Conservation (phyloP, 2,113 vertebrate species). For the Eulemur rufifrons region DNA sequence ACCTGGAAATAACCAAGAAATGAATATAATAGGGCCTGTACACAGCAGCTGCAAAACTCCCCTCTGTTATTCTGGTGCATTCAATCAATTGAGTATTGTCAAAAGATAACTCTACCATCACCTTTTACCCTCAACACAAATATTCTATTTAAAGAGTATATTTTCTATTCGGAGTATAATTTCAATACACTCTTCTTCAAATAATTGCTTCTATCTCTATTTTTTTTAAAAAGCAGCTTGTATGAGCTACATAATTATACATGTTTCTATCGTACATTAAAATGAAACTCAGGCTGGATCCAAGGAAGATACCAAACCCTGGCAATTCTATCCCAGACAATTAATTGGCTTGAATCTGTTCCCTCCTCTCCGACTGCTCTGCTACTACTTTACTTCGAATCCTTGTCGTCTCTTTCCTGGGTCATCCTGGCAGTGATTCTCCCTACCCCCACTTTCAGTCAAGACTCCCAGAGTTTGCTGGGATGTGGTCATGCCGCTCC, state of each 20-base stretch:
- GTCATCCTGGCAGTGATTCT: background rate
- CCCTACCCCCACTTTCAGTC: background rate
- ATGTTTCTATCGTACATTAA: background rate
- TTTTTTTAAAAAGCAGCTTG: background rate
- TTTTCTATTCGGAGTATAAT: background rate
- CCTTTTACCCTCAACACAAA: background rate
- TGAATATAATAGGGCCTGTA: background rate
- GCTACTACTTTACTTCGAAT: background rate
- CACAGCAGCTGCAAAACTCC: background rate
- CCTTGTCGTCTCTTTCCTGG: background rate
- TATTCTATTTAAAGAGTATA: background rate
- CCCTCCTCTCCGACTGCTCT: background rate
- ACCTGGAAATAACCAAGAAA: background rate
- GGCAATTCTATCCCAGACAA: background rate
- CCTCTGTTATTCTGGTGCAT: background rate
- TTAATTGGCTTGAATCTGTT: background rate
- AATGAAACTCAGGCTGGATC: background rate
- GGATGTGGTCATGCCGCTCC: background rate
- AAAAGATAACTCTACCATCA: background rate
- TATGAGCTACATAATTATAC: background rate
- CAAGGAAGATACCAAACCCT: background rate
- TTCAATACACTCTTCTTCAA: background rate
- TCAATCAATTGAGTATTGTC: background rate
- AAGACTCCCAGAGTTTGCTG: background rate
- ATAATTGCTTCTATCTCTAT: background rate